Percentiles rank a stretch among this genome's conserved stretches.
These are phyloP conservation scores for Polydrusus cervinus DNA, from an alignment of 2,888 invertebrate genomes.

Conservation along the genomic window DNA sequence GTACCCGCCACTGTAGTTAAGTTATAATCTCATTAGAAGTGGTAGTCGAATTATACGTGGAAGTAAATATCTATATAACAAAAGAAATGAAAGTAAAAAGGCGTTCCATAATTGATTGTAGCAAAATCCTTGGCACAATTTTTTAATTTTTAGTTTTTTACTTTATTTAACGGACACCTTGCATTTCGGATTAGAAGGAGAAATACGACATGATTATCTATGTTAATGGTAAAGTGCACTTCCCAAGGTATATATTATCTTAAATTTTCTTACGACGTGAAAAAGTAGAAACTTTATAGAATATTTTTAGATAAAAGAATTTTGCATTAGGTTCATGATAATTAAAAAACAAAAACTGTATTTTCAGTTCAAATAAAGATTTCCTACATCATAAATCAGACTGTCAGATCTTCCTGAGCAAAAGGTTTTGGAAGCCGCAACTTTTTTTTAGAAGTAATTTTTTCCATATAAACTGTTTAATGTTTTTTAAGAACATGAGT, in stretches of 20 bases:
- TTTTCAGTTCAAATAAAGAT: no score
- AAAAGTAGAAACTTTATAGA: not conserved
- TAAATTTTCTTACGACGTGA: not conserved
- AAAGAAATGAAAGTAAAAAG: constrained; percentile 28
- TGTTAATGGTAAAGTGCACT: constrained; percentile 21
- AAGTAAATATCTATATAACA: constrained; percentile 5
- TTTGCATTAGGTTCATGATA: no score
- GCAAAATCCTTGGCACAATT: constrained; percentile 23
- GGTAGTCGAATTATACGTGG: constrained; percentile 2
- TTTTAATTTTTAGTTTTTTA: constrained; percentile 25
- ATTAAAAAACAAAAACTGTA: no score
- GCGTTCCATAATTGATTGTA: constrained; percentile 9
- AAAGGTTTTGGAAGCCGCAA: no score
- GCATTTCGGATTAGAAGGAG: not conserved
- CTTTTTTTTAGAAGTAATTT: no score
- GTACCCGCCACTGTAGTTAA: not conserved
- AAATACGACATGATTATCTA: constrained; percentile 6
- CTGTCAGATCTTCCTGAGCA: no score
- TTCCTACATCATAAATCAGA: no score
- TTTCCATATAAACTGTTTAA: no score
- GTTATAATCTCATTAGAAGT: not conserved
- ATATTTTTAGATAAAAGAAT: no score
- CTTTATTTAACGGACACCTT: constrained; percentile 15
- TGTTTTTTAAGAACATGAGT: no score
- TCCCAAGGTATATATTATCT: not conserved